phyloP scores from a whole-genome alignment of 2,113 vertebrate genomes.

The Telmatochromis sp. region DNA sequence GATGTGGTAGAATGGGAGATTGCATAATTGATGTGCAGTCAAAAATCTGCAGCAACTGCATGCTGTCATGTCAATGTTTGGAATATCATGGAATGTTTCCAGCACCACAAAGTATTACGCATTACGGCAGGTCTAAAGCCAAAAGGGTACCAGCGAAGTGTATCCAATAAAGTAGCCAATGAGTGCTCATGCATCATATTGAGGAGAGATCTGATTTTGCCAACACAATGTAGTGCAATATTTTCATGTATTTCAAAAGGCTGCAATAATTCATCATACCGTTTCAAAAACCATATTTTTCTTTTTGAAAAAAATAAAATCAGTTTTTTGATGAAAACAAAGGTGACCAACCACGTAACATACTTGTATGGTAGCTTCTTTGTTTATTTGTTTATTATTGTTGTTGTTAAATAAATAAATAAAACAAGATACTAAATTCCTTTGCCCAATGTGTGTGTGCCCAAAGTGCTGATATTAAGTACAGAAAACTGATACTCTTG shows the following conservation, averaged over 20 bases:
- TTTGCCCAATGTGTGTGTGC: background rate
- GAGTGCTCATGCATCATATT: background rate
- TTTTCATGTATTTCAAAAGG: background rate
- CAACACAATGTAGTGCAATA: background rate
- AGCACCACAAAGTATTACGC: background rate
- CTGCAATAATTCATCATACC: background rate
- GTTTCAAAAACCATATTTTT: background rate
- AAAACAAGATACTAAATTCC: background rate
- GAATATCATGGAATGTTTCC: background rate
- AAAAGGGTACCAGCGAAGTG: background rate
- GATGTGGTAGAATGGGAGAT: background rate
- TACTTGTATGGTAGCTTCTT: background rate
- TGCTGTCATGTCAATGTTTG: background rate
- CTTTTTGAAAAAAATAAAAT: background rate
- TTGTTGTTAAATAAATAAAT: background rate
- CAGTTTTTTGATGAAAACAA: background rate
- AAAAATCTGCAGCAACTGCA: background rate
- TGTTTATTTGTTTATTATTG: background rate
- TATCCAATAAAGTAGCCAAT: background rate
- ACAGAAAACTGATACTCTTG: background rate
- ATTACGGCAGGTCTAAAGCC: background rate
- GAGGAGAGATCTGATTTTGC: background rate
- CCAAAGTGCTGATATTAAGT: background rate
- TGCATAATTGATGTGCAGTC: background rate
- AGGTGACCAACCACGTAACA: background rate